Percentiles rank a stretch among this genome's conserved stretches.
Conservation (phyloP, 2,113 vertebrate species). For the Oophaga pumilio region DNA sequence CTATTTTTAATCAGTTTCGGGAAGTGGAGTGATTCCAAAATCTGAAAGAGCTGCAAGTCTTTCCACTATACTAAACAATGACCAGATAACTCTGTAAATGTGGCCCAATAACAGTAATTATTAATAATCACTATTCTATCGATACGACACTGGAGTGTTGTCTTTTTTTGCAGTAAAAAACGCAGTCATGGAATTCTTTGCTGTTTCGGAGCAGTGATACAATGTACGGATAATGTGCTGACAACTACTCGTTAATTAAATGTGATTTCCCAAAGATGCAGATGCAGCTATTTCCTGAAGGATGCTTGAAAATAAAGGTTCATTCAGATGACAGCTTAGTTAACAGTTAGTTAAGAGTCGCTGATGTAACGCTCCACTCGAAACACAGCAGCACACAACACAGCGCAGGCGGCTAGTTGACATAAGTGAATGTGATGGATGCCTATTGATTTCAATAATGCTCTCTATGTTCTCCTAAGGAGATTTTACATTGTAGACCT, state of each 20-base stretch:
- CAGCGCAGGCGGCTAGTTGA: background rate
- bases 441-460: background rate
- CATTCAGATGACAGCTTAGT: conserved; percentile 6
- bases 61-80: too few relatives aligned
- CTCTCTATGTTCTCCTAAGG: background rate
- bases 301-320: background rate
- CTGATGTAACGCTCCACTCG: background rate
- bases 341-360: background rate
- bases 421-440: background rate
- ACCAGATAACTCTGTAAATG: too few relatives aligned
- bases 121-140: background rate
- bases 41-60: too few relatives aligned
- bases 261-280: conserved; percentile 27
- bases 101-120: too few relatives aligned
- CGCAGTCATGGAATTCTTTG: background rate
- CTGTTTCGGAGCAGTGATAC: background rate
- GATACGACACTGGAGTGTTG: background rate
- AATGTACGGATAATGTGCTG: background rate
- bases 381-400: background rate
- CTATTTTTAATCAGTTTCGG: too few relatives aligned
- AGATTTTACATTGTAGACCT: background rate
- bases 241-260: conserved; percentile 43
- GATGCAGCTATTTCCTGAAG: conserved; percentile 25
- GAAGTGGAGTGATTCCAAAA: too few relatives aligned
- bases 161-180: background rate